A percentile compares a stretch with the other conserved stretches of the same genome.
These are phyloP conservation scores for Indicator indicator DNA, from an alignment of 2,113 vertebrate species.

Conservation along the genomic window DNA sequence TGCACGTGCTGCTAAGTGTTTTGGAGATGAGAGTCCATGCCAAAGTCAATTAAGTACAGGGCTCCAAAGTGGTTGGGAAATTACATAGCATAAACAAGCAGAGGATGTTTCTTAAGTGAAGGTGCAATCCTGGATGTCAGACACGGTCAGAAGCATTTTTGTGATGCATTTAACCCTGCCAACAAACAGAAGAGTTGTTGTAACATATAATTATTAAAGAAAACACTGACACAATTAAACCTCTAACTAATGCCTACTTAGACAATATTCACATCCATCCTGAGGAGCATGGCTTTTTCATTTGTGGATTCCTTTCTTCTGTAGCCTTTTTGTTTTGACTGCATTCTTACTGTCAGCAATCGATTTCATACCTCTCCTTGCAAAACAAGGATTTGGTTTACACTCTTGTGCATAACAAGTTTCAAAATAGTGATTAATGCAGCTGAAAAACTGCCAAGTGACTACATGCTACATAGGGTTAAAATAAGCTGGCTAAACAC, in stretches of 20 bases:
- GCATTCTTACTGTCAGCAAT: constrained; percentile 33
- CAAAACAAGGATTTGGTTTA: constrained; percentile 47
- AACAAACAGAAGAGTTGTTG: constrained; percentile 17
- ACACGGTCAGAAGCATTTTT: constrained; percentile 32
- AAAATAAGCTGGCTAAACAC: not conserved
- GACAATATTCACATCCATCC: constrained; percentile 33
- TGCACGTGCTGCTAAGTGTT: constrained; percentile 34
- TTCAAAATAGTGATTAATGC: constrained; percentile 16
- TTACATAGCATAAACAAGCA: constrained; percentile 39
- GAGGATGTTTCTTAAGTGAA: constrained; percentile 60
- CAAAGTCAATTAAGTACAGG: constrained; percentile 38
- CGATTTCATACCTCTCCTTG: not conserved
- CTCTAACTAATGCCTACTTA: constrained; percentile 58
- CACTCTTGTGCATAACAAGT: not conserved
- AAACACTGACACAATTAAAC: constrained; percentile 49
- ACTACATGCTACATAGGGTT: not conserved
- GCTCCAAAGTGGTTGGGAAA: constrained; percentile 46
- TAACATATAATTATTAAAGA: constrained; percentile 48
- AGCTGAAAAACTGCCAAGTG: not conserved
- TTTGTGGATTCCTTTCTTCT: constrained; percentile 64
- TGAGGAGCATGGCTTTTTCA: constrained; percentile 35
- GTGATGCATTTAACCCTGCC: constrained; percentile 16
- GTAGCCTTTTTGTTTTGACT: constrained; percentile 52
- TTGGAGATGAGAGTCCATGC: constrained; percentile 24
- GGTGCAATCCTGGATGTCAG: constrained; percentile 35